These are phyloP conservation scores for Nomia melanderi DNA, from an alignment of 1,140 invertebrate species.

Conservation along the genomic window DNA sequence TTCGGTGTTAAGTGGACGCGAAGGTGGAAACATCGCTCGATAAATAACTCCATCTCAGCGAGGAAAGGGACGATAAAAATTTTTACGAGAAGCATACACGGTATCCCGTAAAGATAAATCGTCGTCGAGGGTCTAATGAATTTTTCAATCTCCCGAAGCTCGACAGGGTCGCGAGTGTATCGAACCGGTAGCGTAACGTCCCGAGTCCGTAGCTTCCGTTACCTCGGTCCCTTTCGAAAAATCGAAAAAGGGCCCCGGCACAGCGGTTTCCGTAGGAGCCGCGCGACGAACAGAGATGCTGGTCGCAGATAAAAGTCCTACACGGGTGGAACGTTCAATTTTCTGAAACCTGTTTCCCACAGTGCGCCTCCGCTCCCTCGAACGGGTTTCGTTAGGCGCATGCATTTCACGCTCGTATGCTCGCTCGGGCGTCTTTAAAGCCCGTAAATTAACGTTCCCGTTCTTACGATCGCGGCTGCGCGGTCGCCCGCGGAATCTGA, in stretches of 20 bases:
- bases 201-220: neutral
- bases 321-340: conserved; percentile 79
- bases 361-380: conserved; percentile 49
- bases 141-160: neutral
- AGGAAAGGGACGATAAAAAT: no score
- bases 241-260: neutral
- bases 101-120: no score
- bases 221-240: neutral
- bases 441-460: conserved; percentile 73
- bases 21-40: no score
- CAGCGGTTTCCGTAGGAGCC: neutral
- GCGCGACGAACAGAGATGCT: conserved; percentile 55
- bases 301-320: conserved; percentile 72
- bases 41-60: no score
- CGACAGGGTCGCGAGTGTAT: neutral
- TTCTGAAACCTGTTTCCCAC: conserved; percentile 79
- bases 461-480: conserved; percentile 51
- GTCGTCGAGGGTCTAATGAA: neutral
- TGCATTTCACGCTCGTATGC: conserved; percentile 70
- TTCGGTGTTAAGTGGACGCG: no score
- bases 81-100: no score
- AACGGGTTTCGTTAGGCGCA: conserved; percentile 73
- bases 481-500: conserved; percentile 55
- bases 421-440: conserved; percentile 63
- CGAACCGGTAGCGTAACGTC: neutral